phyloP scores from a whole-genome alignment of 2,113 vertebrate species.

The Gallinago paraguaiae region DNA sequence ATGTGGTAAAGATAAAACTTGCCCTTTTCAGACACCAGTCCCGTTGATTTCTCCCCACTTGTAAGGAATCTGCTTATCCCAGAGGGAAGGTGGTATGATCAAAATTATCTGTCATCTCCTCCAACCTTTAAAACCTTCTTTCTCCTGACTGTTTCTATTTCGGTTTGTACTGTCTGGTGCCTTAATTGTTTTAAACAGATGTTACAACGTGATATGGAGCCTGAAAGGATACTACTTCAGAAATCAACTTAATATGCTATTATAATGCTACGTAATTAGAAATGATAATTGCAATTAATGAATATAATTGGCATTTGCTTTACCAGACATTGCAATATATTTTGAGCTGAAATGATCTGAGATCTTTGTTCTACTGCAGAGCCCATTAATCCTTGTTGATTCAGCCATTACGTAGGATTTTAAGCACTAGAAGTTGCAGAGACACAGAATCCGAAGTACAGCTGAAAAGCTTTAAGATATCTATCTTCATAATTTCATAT shows the following conservation, averaged over 20 bases:
- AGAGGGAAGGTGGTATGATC: not conserved
- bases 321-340: conserved; percentile 29
- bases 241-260: conserved; percentile 30
- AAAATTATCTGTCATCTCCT: not conserved
- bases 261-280: conserved; percentile 28
- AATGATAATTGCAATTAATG: conserved; percentile 40
- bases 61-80: not conserved
- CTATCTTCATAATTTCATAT: not conserved
- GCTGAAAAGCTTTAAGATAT: not conserved
- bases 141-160: conserved; percentile 20
- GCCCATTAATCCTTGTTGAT: not conserved
- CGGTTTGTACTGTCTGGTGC: not conserved
- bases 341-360: not conserved
- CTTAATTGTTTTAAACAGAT: conserved; percentile 39
- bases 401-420: not conserved
- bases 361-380: not conserved
- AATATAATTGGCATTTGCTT: conserved; percentile 41
- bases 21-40: not conserved
- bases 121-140: not conserved
- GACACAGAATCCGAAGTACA: not conserved
- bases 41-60: not conserved
- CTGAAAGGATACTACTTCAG: conserved; percentile 21
- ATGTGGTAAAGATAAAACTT: not conserved
- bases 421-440: not conserved
- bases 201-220: not conserved